Base-by-base conservation (phyloP, 2,888 invertebrate species). In the Lydus trimaculatus region DNA sequence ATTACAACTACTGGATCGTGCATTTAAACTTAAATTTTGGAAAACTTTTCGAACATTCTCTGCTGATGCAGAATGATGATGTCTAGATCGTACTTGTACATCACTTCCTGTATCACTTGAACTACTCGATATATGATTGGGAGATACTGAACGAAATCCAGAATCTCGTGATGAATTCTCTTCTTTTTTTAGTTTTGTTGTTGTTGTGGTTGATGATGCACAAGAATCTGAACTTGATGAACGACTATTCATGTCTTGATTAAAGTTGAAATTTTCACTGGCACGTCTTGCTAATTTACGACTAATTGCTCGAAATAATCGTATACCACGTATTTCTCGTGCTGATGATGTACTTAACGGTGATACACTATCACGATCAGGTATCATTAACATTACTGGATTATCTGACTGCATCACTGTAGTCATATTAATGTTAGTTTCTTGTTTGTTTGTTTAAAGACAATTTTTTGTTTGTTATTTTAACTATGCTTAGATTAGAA, bases 21-120 rank as follows among this genome's bases (percentile, higher is more conserved):
- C 87, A 52, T 92, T 85, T 1, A 85, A 64, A 76, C 88, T 90
- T 61, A 94, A 85, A 76, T 88, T 91, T 82, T 93, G 90, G 81
- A 94, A 92, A 59, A 92, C 91, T 70, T 90, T 90, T n/a, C 91
- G 88, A 66, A 93, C 86, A 56, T 91, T 92, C 33, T 91, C 91
- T 69, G 87, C 84, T 72, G 89, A 85, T 72, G 87, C 78, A 1
- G 86, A 87, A 69, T 87, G 83, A 66, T 83, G 82, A 64, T 85
- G 84, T 64, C 86, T 76, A 71, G 85, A 84, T 23, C 78, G 73
- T 2, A 75, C 88, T 20, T 89, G 89, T 70, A 88, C 87, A 62
- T 89, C 90, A 80, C 90, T 91, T 72, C 90, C 89, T 25, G 90
- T 89, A 71, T 91, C 91, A 80, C 91, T 91, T 31, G 86, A 85